phyloP scores from a whole-genome alignment of 2,888 invertebrate species.

The Eucera pruinosa region DNA sequence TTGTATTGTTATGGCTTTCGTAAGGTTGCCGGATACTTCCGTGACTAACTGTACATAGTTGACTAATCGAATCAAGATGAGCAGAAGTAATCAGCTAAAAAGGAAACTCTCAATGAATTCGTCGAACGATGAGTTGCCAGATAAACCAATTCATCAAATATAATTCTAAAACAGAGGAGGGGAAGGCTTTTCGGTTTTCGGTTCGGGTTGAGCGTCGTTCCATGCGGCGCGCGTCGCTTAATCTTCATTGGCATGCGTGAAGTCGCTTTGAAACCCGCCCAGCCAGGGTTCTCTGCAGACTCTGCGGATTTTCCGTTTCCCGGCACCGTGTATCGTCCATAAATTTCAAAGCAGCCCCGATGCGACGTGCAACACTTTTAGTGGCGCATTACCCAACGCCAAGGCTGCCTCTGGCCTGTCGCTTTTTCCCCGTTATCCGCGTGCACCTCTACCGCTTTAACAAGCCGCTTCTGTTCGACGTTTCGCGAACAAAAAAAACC shows the following conservation, averaged over 20 bases:
- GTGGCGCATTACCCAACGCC: conserved; percentile 51
- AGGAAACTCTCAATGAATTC: background rate
- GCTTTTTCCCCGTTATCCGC: conserved; percentile 14
- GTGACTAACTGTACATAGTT: no score
- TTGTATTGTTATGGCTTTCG: no score
- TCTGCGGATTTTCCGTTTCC: conserved; percentile 59
- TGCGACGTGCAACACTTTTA: conserved; percentile 65
- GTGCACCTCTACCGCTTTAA: conserved; percentile 10
- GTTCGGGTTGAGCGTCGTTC: background rate
- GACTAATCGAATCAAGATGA: no score
- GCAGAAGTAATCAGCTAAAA: no score
- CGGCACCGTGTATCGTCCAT: conserved; percentile 53
- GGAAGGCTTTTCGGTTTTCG: background rate
- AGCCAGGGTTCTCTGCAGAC: conserved; percentile 34
- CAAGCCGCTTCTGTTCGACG: conserved; percentile 31
- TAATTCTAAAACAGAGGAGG: conserved; percentile 29
- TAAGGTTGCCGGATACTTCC: no score
- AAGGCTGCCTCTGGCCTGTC: background rate
- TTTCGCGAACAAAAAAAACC: conserved; percentile 6
- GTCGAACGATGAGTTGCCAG: conserved; percentile 4
- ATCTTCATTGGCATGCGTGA: conserved; percentile 70
- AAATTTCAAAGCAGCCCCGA: conserved; percentile 61
- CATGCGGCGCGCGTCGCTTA: conserved; percentile 50
- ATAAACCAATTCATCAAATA: conserved; percentile 15
- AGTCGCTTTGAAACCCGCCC: conserved; percentile 54